phyloP scores from a whole-genome alignment of 2,888 invertebrate genomes.

The Lithophane socia region DNA sequence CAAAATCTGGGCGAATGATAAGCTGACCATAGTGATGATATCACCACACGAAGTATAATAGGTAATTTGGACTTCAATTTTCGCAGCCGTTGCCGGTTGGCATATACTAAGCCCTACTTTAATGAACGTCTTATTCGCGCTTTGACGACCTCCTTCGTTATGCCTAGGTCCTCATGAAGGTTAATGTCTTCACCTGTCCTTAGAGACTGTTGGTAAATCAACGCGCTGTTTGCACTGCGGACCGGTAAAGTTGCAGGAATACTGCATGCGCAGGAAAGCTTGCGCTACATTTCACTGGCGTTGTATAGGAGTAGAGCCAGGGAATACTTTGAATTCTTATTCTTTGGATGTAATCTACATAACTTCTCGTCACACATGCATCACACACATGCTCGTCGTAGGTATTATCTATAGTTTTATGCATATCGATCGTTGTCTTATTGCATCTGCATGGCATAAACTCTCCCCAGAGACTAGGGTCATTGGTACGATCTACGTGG shows the following conservation, averaged over 20 bases:
- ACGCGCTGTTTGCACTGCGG: too few relatives aligned
- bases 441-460: conserved; percentile 16
- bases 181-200: background rate
- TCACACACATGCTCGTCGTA: too few relatives aligned
- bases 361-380: background rate
- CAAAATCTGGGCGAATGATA: conserved; percentile 36
- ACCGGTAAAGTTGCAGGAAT: background rate
- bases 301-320: background rate
- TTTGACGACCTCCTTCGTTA: background rate
- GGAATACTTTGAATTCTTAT: background rate
- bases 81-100: background rate
- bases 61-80: conserved; percentile 8
- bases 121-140: background rate
- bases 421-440: conserved; percentile 16
- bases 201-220: background rate
- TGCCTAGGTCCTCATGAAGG: background rate
- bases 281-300: background rate
- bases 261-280: background rate
- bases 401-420: background rate
- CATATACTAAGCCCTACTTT: background rate
- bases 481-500: conserved; percentile 42
- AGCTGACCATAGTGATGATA: conserved; percentile 2
- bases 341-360: background rate
- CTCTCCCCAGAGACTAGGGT: conserved; percentile 28
- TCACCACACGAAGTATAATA: conserved; percentile 6